Conservation (phyloP, 2,797 vertebrate species). For the Mastacembelus armatus region DNA sequence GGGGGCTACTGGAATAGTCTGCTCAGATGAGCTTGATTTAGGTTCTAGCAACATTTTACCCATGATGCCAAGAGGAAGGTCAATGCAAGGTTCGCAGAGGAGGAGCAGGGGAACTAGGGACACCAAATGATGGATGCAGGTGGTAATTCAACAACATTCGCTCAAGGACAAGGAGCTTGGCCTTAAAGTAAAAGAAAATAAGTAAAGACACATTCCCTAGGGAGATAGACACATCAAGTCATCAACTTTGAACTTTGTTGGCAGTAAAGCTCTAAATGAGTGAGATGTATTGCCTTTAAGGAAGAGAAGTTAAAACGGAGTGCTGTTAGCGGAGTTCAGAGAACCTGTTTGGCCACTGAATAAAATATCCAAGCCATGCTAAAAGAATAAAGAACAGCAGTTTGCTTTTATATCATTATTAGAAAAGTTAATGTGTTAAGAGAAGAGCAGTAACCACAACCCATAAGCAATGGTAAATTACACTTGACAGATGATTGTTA, state of each 20-base stretch:
- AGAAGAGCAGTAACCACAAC: neutral
- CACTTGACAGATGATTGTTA: neutral
- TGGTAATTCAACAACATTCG: conserved; percentile 50
- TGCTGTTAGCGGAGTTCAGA: conserved; percentile 9
- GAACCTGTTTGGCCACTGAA: neutral
- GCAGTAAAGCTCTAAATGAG: conserved; percentile 25
- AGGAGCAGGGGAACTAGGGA: conserved; percentile 33
- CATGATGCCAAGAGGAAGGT: conserved; percentile 71
- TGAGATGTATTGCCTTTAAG: conserved; percentile 28
- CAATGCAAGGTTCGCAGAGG: conserved; percentile 52
- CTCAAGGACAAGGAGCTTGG: conserved; percentile 50
- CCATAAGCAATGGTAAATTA: neutral
- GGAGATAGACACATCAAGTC: conserved; percentile 43
- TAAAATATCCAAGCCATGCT: neutral
- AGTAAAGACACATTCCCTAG: conserved; percentile 63
- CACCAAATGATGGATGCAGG: conserved; percentile 69
- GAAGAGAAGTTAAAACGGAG: conserved; percentile 1
- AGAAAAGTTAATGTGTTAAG: neutral
- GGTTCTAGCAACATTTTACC: conserved; percentile 71
- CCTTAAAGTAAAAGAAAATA: conserved; percentile 54
- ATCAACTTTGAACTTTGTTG: conserved; percentile 54
- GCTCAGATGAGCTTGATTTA: conserved; percentile 71
- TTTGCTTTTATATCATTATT: neutral
- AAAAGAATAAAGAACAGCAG: neutral
- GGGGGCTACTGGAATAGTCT: conserved; percentile 58